Evolutionary conservation across 2,888 invertebrate species (phyloP), one percentile per base, ranked within the genome.

Genomic region (Aporophyla lueneburgensis): DNA sequence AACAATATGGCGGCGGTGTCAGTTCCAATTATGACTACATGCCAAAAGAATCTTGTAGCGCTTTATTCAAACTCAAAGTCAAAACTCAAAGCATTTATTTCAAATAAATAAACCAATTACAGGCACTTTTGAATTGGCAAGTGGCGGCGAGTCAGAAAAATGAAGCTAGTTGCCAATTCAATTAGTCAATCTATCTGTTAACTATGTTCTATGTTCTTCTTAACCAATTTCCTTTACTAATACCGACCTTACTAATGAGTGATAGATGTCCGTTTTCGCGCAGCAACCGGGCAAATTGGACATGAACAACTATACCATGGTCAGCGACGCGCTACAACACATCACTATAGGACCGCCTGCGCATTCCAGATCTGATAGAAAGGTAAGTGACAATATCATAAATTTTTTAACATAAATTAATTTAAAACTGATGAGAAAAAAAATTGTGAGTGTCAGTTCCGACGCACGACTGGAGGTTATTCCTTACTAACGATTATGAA

Each of bases 281-380:
- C 92, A 98, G 97, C 98, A 99, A 97, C 99, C 99, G 24, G 99
- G 99, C 76, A 99, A 99, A 95, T 95, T 99, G 92, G 99, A 99
- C 93, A 97, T 99, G 97, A 98, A 98, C 94, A 98, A 99, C 93
- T 99, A 98, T 94, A 98, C 98, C 68, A 97, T 98, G 94, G 98
- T 99, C 79, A 98, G 98, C 89, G 98, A 99, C 92, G 99, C 98
- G 9, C 97, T 99, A 66, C 97, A 97, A 85, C 97, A 97, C 90
- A 97, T 97, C 95, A 96, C 96, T 0, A 96, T 97, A 88, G 94
- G 97, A 89, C 95, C 97, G 0, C 94, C 97, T 84, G 91, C 97
- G 88, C 92, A 97, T 89, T 86, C 94, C 21, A 97, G 94, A 51
- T 86, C 86, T 95, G 97, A 96, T 96, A 97, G 97, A 97, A 98